Percentiles rank a stretch among this genome's conserved stretches.
phyloP scores from a whole-genome alignment of 2,113 vertebrate genomes.

The Cyprinodon brontotheroides region DNA sequence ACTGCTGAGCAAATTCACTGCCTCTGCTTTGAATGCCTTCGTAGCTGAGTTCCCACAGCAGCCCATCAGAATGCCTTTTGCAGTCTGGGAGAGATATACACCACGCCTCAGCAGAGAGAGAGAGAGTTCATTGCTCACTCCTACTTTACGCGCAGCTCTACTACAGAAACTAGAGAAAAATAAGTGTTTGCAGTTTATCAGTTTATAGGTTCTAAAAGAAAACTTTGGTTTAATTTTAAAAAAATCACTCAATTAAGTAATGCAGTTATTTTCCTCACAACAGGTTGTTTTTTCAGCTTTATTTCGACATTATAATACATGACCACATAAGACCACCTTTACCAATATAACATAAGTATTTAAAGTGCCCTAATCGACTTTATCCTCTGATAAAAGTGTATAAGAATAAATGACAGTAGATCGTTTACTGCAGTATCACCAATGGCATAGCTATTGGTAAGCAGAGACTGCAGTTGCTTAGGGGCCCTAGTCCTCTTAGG shows the following conservation, averaged over 20 bases:
- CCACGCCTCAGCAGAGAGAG: constrained; percentile 49
- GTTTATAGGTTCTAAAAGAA: background rate
- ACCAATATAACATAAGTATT: background rate
- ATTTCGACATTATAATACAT: no score
- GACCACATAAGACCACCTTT: no score
- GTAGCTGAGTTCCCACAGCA: constrained; percentile 38
- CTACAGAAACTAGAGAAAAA: no score
- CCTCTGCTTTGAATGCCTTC: constrained; percentile 13
- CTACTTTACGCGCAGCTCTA: constrained; percentile 31
- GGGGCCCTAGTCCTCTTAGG: no score
- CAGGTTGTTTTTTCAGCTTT: no score
- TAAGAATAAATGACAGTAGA: background rate
- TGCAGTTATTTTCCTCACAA: no score
- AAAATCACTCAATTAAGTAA: background rate
- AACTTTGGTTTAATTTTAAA: background rate
- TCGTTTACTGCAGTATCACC: no score
- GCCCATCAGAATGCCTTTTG: constrained; percentile 32
- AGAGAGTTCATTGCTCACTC: constrained; percentile 9
- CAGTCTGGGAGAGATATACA: constrained; percentile 16
- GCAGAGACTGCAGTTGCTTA: no score
- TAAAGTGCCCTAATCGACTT: no score
- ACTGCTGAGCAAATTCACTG: constrained; percentile 26
- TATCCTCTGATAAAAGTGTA: no score
- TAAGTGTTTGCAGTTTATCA: no score
- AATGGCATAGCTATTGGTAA: no score